A percentile compares a stretch with the other conserved stretches of the same genome.
Conservation (phyloP, 2,113 vertebrate species). For the Oenanthe melanoleuca region DNA sequence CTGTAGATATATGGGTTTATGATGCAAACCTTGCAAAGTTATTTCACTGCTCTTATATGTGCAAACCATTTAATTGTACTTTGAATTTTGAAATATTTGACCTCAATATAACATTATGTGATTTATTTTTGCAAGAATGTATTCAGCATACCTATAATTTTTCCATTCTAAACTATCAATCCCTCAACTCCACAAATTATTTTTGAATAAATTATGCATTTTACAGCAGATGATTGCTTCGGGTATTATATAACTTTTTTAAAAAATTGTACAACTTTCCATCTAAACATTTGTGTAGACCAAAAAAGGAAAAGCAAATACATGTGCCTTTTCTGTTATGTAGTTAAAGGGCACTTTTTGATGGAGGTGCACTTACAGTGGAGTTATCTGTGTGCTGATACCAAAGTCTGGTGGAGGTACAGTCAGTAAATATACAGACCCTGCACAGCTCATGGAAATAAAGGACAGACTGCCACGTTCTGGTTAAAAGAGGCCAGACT, state of each 20-base stretch:
- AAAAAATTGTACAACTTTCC: neutral
- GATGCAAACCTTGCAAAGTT: neutral
- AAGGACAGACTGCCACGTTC: neutral
- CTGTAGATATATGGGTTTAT: neutral
- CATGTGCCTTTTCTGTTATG: neutral
- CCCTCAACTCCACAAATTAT: neutral
- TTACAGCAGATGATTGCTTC: slow-evolving; percentile 25
- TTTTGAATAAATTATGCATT: slow-evolving; percentile 26
- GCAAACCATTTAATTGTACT: slow-evolving; percentile 28
- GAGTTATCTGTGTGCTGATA: neutral
- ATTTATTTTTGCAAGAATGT: slow-evolving; percentile 28
- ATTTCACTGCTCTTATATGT: slow-evolving; percentile 3
- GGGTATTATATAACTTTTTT: slow-evolving; percentile 19
- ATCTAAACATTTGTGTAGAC: slow-evolving; percentile 2
- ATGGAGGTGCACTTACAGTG: neutral
- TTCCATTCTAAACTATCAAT: slow-evolving; percentile 39
- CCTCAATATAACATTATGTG: neutral
- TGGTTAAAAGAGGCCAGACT: neutral
- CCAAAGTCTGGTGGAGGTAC: neutral
- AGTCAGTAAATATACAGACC: neutral
- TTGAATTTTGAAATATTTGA: slow-evolving; percentile 37
- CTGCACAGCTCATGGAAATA: neutral
- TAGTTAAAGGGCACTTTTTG: neutral
- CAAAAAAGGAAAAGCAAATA: neutral
- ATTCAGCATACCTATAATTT: slow-evolving; percentile 32